A percentile compares a stretch with the other conserved stretches of the same genome.
phyloP scores from a whole-genome alignment of 2,797 vertebrate species.

The Acanthis flammea region DNA sequence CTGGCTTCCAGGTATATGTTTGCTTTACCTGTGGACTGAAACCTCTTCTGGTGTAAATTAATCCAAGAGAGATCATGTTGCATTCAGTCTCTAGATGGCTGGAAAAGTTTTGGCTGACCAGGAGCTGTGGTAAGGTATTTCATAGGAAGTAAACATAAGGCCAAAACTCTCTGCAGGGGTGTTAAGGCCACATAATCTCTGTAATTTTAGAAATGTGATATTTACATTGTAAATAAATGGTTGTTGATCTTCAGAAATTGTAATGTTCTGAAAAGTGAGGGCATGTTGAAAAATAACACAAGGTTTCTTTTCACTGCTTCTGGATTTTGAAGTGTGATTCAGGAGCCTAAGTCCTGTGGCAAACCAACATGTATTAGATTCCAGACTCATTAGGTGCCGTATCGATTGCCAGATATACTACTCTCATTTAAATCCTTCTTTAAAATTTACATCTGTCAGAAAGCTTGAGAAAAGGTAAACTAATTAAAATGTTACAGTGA shows the following conservation, averaged over 20 bases:
- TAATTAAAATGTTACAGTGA: constrained; percentile 34
- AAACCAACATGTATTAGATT: fast-evolving
- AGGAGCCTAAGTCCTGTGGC: background rate
- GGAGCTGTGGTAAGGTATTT: background rate
- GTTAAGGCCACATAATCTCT: background rate
- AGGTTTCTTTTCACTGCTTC: background rate
- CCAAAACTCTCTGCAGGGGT: background rate
- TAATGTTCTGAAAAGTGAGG: background rate
- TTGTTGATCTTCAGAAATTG: background rate
- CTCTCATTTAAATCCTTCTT: background rate
- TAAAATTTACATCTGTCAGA: background rate
- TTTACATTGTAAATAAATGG: background rate
- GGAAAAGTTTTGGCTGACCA: background rate
- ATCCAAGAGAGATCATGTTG: background rate
- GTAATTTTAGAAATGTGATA: background rate
- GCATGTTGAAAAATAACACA: background rate
- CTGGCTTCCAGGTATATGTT: background rate
- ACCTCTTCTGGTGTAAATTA: background rate
- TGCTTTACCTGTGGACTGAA: background rate
- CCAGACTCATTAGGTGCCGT: background rate
- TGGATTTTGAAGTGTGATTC: background rate
- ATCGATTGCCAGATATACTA: background rate
- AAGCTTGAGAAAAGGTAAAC: background rate
- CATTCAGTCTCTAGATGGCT: background rate
- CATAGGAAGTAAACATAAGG: background rate